Base-by-base conservation (phyloP, 2,113 vertebrate genomes). In the Herpailurus yagouaroundi region DNA sequence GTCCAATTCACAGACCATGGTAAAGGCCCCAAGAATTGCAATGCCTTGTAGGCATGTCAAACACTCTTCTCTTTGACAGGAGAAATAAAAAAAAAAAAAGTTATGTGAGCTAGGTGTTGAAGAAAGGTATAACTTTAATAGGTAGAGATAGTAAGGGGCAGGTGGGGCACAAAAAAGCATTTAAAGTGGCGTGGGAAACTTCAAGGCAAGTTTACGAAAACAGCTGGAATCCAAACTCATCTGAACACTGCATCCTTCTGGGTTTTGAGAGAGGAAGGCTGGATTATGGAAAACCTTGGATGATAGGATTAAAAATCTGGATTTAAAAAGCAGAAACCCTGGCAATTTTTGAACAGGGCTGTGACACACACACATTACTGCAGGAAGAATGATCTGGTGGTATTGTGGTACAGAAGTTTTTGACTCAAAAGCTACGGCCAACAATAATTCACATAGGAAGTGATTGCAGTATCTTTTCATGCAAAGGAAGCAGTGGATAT, bases 171-270 rank as follows among this genome's bases (percentile, higher is more conserved):
- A 31, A 80, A 94, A 77, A 36, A 94, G 14, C 38, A 45, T 94
- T 91, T 93, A 36, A 73, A 68, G 21, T 93, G 55, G 81, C 81
- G 33, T 21, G 9, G 69, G 82, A 89, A 89, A 69, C 31, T 21
- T 95, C 18, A 38, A 92, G 74, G 38, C 38, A 94, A 36, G 48
- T 94, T 95, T 57, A 80, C 41, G 73, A 79, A 95, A 92, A 57
- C 45, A 79, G 66, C 25, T 68, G 68, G 48, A 94, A 64, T n/a
- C 13, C 11, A 94, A 79, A 83, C 33, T 91, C 41, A 5, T 89
- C 55, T 52, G 92, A 50, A 63, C 25, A 31, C 8, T 63, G 48
- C 41, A 83, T 84, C 55, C 79, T 74, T 92, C 25, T 57, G 41
- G 27, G 41, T 90, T 25, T 76, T 87, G 80, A 48, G 18, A 36